Evolutionary conservation across 2,113 vertebrate species (phyloP).

Genomic region (Pelobates fuscus): DNA sequence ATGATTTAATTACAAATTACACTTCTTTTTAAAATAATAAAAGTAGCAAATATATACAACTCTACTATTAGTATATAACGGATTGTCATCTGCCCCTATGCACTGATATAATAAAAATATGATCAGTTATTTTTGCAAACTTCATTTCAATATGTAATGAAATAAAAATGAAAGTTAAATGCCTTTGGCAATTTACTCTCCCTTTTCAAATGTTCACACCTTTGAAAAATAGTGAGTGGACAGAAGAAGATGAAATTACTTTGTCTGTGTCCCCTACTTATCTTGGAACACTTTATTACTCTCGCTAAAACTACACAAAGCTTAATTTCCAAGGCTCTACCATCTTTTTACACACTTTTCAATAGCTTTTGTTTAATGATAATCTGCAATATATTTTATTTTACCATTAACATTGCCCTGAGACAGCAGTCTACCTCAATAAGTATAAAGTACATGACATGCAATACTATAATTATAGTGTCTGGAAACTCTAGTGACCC

Average conservation of each 20-base stretch:
- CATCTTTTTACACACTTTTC: slow-evolving; percentile 53
- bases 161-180: too few species aligned
- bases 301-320: slow-evolving; percentile 44
- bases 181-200: too few species aligned
- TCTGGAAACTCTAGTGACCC: slow-evolving; percentile 67
- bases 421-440: slow-evolving; percentile 60
- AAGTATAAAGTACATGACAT: slow-evolving; percentile 65
- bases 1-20: too few species aligned
- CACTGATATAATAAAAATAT: too few species aligned
- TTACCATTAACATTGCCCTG: slow-evolving; percentile 54
- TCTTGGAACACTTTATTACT: slow-evolving; percentile 31
- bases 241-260: slow-evolving; percentile 24
- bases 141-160: too few species aligned
- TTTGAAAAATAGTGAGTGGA: neutral
- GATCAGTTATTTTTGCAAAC: too few species aligned
- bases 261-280: slow-evolving; percentile 20
- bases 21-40: too few species aligned
- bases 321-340: slow-evolving; percentile 35
- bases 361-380: slow-evolving; percentile 57
- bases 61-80: too few species aligned
- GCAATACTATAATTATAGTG: slow-evolving; percentile 74
- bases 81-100: too few species aligned
- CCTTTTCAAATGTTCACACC: too few species aligned
- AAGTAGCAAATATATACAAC: too few species aligned
- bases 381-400: slow-evolving; percentile 64